Evolutionary conservation across 1,140 invertebrate genomes (phyloP).

Genomic region (Octopus sinensis): DNA sequence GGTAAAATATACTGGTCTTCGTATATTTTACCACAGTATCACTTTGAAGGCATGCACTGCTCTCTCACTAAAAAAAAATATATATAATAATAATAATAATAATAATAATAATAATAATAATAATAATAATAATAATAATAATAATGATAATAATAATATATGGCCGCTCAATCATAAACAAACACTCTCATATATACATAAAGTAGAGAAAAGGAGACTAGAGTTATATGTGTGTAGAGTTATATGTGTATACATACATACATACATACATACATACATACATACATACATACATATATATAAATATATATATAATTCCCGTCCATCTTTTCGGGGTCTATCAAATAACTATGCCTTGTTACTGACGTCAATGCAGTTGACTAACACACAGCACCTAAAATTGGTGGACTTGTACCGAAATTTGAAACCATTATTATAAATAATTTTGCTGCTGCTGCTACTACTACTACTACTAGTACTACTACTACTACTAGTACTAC

Average conservation of each 20-base stretch:
- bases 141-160: constrained; percentile 14
- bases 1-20: no score
- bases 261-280: not conserved
- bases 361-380: no score
- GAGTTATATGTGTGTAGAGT: not conserved
- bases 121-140: constrained; percentile 20
- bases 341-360: no score
- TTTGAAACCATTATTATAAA: no score
- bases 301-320: not conserved
- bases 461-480: no score
- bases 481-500: no score
- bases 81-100: constrained; percentile 7
- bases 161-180: not conserved
- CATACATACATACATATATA: not conserved
- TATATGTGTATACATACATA: constrained; percentile 1
- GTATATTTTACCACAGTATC: not conserved
- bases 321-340: no score
- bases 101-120: constrained; percentile 14
- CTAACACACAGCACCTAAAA: no score
- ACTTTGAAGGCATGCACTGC: not conserved
- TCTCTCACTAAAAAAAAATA: not conserved
- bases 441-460: no score
- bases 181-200: constrained; percentile 6
- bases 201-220: not conserved
- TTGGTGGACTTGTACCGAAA: no score